Percentiles rank a stretch among this genome's conserved stretches.
Evolutionary conservation across 2,113 vertebrate species (phyloP).

Genomic region (Platanista minor): DNA sequence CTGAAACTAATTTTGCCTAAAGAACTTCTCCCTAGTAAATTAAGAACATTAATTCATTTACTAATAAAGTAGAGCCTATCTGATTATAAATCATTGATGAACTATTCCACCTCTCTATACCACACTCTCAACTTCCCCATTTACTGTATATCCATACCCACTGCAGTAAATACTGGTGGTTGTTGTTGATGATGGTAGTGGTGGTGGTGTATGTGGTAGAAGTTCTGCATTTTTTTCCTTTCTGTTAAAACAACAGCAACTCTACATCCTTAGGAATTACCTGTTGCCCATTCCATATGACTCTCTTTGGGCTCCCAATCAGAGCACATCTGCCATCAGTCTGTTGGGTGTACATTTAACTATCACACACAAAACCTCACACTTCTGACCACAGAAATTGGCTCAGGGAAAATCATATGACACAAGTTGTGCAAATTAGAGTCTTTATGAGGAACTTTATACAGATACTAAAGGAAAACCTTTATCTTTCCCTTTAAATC

Average conservation of each 20-base stretch:
- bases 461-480: background rate
- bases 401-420: background rate
- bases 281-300: background rate
- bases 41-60: conserved; percentile 6
- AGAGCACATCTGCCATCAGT: background rate
- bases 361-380: background rate
- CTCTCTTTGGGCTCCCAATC: background rate
- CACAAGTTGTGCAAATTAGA: background rate
- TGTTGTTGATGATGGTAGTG: too few species aligned
- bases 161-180: background rate
- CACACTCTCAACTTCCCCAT: background rate
- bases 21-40: background rate
- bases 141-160: background rate
- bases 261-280: background rate
- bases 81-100: background rate
- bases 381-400: background rate
- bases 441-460: background rate
- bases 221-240: background rate
- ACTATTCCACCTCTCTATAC: background rate
- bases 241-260: background rate
- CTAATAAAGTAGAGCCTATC: background rate
- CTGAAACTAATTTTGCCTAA: conserved; percentile 33
- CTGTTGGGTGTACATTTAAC: background rate
- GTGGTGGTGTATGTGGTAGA: background rate
- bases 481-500: background rate